Evolutionary conservation across 1,140 invertebrate genomes (phyloP).

Genomic region (Drosophila prosaltans): DNA sequence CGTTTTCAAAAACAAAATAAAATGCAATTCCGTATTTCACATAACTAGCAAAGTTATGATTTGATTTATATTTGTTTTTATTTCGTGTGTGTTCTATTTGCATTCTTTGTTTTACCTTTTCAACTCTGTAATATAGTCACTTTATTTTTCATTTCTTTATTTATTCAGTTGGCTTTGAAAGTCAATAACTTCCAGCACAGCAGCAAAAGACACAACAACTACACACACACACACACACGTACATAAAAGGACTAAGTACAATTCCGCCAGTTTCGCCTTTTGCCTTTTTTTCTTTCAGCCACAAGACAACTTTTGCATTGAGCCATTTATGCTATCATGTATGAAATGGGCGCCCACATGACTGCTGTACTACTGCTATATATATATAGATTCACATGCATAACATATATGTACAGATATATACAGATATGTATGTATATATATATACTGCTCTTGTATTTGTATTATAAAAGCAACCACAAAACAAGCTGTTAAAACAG

Average conservation of each 20-base stretch:
- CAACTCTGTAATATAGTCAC: conserved; percentile 16
- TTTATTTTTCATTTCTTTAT: conserved; percentile 37
- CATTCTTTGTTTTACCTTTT: not conserved
- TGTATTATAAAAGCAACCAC: conserved; percentile 56
- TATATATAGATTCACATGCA: not conserved
- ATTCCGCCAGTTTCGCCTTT: conserved; percentile 34
- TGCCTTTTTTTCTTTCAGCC: conserved; percentile 23
- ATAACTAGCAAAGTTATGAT: not conserved
- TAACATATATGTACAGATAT: conserved; percentile 3
- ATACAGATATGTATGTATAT: too few relatives aligned
- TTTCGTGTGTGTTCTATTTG: not conserved
- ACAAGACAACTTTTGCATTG: conserved; percentile 50
- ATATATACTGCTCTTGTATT: conserved; percentile 32
- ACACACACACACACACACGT: not conserved
- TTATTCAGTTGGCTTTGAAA: conserved; percentile 24
- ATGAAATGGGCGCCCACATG: conserved; percentile 60
- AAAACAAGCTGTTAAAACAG: conserved; percentile 76
- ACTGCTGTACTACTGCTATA: conserved; percentile 19
- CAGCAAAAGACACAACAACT: conserved; percentile 14
- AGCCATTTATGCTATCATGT: conserved; percentile 63
- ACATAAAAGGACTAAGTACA: conserved; percentile 18
- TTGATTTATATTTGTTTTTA: conserved; percentile 4
- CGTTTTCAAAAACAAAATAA: too few relatives aligned
- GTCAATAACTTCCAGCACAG: conserved; percentile 48
- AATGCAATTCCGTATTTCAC: too few relatives aligned